Base-by-base conservation (phyloP, 2,888 invertebrate species). In the Prosapia bicincta region DNA sequence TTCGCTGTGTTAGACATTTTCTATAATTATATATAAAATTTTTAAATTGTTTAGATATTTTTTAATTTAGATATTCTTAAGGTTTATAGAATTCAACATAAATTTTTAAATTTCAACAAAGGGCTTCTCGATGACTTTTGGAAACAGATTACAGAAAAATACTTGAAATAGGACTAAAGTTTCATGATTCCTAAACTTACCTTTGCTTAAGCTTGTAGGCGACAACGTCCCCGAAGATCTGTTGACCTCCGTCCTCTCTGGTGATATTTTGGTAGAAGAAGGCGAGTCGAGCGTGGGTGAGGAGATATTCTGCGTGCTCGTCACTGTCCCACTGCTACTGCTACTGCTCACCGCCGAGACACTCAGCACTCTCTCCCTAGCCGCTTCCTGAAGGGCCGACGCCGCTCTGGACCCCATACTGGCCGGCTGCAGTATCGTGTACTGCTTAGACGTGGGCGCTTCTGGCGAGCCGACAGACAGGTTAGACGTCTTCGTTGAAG, bases 371-470 rank as follows among this genome's bases (percentile, higher is more conserved):
- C 90, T 90, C 81, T 91, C 91, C 66, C 91, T 85, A 32, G 90
- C 88, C 75, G 89, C 92, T 83, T 95, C 94, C 83, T 94, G 94
- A 83, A 94, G 88, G 25, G 92, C 94, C 54, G 92, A 92, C 69
- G 94, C 94, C 0, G 94, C 94, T 71, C 94, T 89, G 25, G 94
- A 94, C 3, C 93, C 93, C 0, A 90, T 89, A 30, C 92, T 92
- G 13, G 94, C 94, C 0, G 95, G 95, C 85, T 95, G 95, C 79
- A 95, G 87, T 80, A 94, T 94, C 78, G 95, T 95, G 83, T 95
- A 95, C 84, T 95, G 94, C 85, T 95, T 95, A 78, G 91, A 90
- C 13, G 72, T 76, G 0, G 78, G 75, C 13, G 43, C 38, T 28
- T 77, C 74, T 38, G 75, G 75, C 84, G 82, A 82, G 78, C 70